Conservation (phyloP, 2,888 invertebrate species). For the Campaea margaritaria region DNA sequence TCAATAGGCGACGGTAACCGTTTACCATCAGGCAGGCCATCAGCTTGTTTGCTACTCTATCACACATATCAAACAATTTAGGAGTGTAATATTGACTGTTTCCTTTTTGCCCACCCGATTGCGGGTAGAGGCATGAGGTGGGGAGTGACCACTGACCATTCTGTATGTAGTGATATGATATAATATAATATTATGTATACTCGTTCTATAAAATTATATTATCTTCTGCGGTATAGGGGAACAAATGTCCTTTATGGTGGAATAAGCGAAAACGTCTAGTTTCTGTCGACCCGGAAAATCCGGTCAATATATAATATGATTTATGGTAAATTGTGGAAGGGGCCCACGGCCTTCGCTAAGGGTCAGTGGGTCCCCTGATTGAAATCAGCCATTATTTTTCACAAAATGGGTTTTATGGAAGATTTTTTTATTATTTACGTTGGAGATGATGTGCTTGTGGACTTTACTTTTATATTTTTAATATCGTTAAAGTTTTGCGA, state of each 20-base stretch:
- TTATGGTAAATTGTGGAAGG: conserved; percentile 33
- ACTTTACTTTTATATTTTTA: conserved; percentile 9
- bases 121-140: too few relatives aligned
- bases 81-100: too few relatives aligned
- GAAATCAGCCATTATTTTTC: conserved; percentile 33
- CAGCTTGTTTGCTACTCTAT: too few relatives aligned
- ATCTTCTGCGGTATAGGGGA: too few relatives aligned
- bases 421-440: conserved; percentile 22
- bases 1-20: too few relatives aligned
- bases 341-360: conserved; percentile 17
- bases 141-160: too few relatives aligned
- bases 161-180: too few relatives aligned
- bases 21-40: too few relatives aligned
- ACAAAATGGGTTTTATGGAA: conserved; percentile 23
- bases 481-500: neutral
- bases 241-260: conserved; percentile 27
- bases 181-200: too few relatives aligned
- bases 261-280: conserved; percentile 29
- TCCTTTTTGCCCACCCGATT: too few relatives aligned
- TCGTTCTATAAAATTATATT: too few relatives aligned
- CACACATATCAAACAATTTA: too few relatives aligned
- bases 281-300: conserved; percentile 34
- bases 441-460: conserved; percentile 15
- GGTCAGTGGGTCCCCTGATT: conserved; percentile 29
- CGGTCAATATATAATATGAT: conserved; percentile 33